These are phyloP conservation scores for Plumapathes pennacea DNA, from an alignment of 92 coral and sea anemone species.

Conservation along the genomic window DNA sequence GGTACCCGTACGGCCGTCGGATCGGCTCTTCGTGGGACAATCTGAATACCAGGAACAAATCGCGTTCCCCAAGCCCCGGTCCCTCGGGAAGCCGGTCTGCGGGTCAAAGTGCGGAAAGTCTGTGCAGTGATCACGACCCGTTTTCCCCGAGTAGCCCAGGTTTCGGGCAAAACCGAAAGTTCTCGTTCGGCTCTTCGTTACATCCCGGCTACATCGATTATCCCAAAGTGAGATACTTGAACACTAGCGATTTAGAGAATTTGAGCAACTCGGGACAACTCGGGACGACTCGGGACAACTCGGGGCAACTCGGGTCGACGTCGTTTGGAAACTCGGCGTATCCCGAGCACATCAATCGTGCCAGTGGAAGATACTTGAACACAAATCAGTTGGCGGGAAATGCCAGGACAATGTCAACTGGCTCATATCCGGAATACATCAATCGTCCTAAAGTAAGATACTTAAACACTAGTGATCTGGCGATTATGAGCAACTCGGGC, in stretches of 20 bases:
- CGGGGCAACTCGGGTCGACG: too few relatives aligned
- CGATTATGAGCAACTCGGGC: constrained; percentile 71
- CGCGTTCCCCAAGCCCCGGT: constrained; percentile 60
- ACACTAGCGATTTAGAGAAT: constrained; percentile 77
- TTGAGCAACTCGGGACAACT: constrained; percentile 71
- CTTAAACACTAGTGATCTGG: constrained; percentile 76
- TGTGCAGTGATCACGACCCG: constrained; percentile 65
- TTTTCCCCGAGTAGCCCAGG: constrained; percentile 57
- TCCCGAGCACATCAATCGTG: too few relatives aligned
- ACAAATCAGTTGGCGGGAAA: background rate
- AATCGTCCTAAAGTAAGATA: constrained; percentile 46
- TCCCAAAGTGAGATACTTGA: constrained; percentile 48
- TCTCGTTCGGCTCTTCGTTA: constrained; percentile 47
- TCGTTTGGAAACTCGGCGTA: too few relatives aligned
- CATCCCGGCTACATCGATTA: constrained; percentile 57
- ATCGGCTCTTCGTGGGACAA: constrained; percentile 73
- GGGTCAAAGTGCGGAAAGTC: constrained; percentile 79
- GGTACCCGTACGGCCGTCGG: constrained; percentile 54
- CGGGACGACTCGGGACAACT: constrained; percentile 74
- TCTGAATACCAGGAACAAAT: constrained; percentile 41
- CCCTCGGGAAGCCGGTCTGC: constrained; percentile 41
- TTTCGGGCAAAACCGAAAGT: constrained; percentile 29
- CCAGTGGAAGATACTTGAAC: too few relatives aligned
- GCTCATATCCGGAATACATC: constrained; percentile 55
- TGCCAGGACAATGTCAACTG: constrained; percentile 65